Conservation (phyloP, 2,797 vertebrate genomes). For the Myotis vivesi region DNA sequence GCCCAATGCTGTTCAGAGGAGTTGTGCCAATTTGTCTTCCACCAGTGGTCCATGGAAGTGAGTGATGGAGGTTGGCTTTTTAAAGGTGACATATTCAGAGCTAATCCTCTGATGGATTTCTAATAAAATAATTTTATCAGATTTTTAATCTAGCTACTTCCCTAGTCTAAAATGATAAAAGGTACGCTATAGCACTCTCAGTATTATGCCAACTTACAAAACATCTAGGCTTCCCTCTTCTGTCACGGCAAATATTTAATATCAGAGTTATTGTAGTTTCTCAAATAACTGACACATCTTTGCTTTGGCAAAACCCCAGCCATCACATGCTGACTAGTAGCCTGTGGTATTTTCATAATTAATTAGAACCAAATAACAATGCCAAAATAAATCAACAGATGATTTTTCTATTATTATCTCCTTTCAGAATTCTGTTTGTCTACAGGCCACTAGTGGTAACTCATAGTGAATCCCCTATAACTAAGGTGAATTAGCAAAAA, state of each 20-base stretch:
- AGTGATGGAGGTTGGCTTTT: neutral
- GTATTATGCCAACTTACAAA: constrained; percentile 4
- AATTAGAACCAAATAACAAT: constrained; percentile 24
- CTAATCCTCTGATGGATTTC: neutral
- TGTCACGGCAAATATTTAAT: constrained; percentile 36
- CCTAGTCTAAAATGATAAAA: constrained; percentile 9
- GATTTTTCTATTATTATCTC: constrained; percentile 16
- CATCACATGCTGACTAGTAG: neutral
- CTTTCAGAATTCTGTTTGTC: constrained; percentile 3
- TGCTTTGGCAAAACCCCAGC: constrained; percentile 20
- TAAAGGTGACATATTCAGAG: neutral
- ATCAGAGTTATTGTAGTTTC: neutral
- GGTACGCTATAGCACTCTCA: neutral
- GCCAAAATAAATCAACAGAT: neutral
- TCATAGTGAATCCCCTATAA: neutral
- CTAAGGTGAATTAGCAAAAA: constrained; percentile 11
- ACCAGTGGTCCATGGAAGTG: neutral
- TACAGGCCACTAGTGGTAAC: neutral
- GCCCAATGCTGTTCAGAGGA: neutral
- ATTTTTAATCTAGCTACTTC: constrained; percentile 10
- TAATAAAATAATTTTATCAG: neutral
- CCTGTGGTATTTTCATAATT: constrained; percentile 38
- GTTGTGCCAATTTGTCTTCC: neutral
- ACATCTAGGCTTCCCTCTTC: neutral
- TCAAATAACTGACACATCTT: constrained; percentile 10